Evolutionary conservation across 2,888 invertebrate genomes (phyloP), one percentile per base, ranked within the genome.

Genomic region (Calephelis perditalis): DNA sequence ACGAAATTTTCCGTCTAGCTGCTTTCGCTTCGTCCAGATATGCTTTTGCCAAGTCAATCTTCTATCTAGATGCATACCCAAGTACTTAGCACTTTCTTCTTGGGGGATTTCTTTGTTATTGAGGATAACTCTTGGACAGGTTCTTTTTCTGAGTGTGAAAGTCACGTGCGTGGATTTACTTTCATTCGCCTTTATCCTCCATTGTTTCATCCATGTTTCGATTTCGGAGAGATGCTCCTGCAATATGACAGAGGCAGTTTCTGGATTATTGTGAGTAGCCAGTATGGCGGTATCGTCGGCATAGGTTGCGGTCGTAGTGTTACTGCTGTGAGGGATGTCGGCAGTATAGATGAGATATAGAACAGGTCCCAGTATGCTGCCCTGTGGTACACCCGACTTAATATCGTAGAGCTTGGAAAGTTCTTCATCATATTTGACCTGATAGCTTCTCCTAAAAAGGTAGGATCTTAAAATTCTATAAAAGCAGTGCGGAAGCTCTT

Each of bases 201-300:
- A 59, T 26, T 3, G 12, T 9, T 40, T 7, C 4, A 59, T 26
- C 54, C 52, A 59, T 59, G 37, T 43, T 9, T 49, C 40, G 5
- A 54, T n/a, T n/a, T 54, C 7, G 35, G n/a, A 12, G 4, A 59
- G 44, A 7, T 44, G 35, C 5, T 7, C 11, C 12, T 59, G 54
- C n/a, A 59, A 54, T 5, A 10, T 54, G 15, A 5, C 10, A 11
- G 43, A 52, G 5, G 54, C 59, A 9, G 10, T 10, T 8, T n/a
- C 43, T 26, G 52, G 54, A 6, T 44, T 15, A 26, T 37, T 54
- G 54, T 59, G 15, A 9, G 36, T 26, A 6, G 55, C 37, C 15
- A 58, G 37, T 35, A 47, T 15, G 46, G 54, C 59, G 11, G 54
- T 59, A 44, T 59, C 59, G 26, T 54, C 59, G 15, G 52, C 59